A percentile compares a stretch with the other conserved stretches of the same genome.
phyloP scores from a whole-genome alignment of 2,888 invertebrate genomes.

The Luperina nickerlii region DNA sequence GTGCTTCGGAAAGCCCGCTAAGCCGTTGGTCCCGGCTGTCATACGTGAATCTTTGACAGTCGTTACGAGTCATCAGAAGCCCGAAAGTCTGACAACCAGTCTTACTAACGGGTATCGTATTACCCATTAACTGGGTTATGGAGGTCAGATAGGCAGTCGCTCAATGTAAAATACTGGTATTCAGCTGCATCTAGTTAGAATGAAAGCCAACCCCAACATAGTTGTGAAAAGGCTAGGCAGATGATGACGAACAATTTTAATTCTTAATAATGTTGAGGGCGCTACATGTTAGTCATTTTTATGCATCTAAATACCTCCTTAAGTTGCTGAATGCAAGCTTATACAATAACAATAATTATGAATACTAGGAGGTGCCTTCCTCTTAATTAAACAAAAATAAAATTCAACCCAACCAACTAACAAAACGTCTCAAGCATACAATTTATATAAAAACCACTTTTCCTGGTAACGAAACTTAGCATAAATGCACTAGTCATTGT shows the following conservation, averaged over 20 bases:
- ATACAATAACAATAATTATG: not conserved
- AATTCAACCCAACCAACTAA: not conserved
- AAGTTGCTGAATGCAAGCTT: not conserved
- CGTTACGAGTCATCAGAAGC: too few species aligned
- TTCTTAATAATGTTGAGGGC: not conserved
- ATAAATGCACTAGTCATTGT: constrained; percentile 81
- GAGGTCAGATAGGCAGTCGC: too few species aligned
- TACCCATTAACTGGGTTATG: too few species aligned
- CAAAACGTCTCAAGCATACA: constrained; percentile 36
- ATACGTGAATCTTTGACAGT: too few species aligned
- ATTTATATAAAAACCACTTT: constrained; percentile 46
- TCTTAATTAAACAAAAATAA: not conserved
- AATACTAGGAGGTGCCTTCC: not conserved
- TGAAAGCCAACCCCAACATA: too few species aligned
- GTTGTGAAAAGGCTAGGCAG: too few species aligned
- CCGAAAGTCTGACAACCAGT: too few species aligned
- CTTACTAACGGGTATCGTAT: too few species aligned
- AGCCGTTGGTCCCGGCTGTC: too few species aligned
- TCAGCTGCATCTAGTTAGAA: too few species aligned
- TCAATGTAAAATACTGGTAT: too few species aligned
- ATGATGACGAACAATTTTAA: not conserved
- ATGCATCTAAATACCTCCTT: not conserved
- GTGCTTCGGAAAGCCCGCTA: too few species aligned
- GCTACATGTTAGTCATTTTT: not conserved
- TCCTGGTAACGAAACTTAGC: constrained; percentile 69